phyloP scores from a whole-genome alignment of 1,140 invertebrate genomes.

The Eufriesea mexicana region DNA sequence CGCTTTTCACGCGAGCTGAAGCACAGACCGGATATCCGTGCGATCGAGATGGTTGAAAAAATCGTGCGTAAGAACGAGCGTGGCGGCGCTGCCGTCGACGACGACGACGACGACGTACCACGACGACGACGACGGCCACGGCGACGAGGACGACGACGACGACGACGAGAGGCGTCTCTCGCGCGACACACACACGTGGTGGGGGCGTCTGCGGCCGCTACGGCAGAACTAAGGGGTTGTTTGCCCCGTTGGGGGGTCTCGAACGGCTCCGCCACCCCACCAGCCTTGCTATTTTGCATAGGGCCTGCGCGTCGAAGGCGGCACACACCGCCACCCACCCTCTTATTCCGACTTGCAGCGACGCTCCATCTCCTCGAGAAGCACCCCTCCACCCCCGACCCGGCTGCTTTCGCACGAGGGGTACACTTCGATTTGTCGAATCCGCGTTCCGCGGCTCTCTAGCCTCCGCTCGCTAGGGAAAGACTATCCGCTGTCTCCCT shows the following conservation, averaged over 20 bases:
- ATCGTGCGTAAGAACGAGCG: conserved; percentile 32
- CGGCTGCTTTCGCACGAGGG: conserved; percentile 58
- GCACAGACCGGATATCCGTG: neutral
- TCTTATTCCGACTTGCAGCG: conserved; percentile 61
- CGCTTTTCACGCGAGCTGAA: neutral
- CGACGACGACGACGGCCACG: conserved; percentile 47
- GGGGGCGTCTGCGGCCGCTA: conserved; percentile 81
- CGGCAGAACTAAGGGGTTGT: conserved; percentile 82
- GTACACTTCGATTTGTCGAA: conserved; percentile 79
- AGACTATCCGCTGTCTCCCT: conserved; percentile 37
- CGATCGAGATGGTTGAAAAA: conserved; percentile 41
- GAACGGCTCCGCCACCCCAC: conserved; percentile 65
- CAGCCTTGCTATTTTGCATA: conserved; percentile 79
- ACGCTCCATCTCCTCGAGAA: conserved; percentile 58
- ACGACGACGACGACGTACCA: conserved; percentile 56
- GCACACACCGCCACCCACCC: conserved; percentile 59
- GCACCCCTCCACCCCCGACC: conserved; percentile 28
- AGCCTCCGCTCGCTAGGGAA: conserved; percentile 46
- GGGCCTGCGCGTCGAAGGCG: conserved; percentile 79
- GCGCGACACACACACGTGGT: conserved; percentile 76
- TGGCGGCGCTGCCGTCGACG: conserved; percentile 72
- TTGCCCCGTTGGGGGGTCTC: conserved; percentile 77
- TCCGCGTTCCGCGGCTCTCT: conserved; percentile 74
- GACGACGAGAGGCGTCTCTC: conserved; percentile 72
- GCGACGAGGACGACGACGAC: conserved; percentile 54